Percentiles rank a stretch among this genome's conserved stretches.
These are phyloP conservation scores for Pelobates cultripes DNA, from an alignment of 2,797 vertebrate genomes.

Conservation along the genomic window DNA sequence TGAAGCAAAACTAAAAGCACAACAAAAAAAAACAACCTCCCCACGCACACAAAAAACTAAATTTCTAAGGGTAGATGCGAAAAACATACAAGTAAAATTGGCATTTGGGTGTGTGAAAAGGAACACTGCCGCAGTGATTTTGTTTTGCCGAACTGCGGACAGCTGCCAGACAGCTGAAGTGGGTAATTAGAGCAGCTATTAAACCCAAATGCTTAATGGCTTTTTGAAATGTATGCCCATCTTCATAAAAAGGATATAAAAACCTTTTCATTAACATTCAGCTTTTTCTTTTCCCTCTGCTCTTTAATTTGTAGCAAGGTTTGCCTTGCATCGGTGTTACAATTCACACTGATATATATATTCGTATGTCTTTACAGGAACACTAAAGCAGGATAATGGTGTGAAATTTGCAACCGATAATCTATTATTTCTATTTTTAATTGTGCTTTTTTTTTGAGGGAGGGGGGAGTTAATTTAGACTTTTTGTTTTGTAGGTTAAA, in stretches of 20 bases:
- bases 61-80: background rate
- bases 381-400: background rate
- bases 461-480: no score
- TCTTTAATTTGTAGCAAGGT: background rate
- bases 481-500: no score
- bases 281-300: background rate
- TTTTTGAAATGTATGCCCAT: background rate
- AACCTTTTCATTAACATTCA: background rate
- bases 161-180: conserved; percentile 9
- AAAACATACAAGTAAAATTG: background rate
- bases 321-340: background rate
- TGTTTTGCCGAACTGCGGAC: background rate
- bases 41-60: no score
- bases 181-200: conserved; percentile 19
- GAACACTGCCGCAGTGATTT: background rate
- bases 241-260: background rate
- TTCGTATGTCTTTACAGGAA: no score
- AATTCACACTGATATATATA: background rate
- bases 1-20: no score
- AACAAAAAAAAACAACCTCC: no score
- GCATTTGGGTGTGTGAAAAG: background rate
- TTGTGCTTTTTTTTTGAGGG: no score
- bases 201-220: conserved; percentile 2
- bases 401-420: background rate
- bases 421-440: no score